These are phyloP conservation scores for Drosophila fulvimacula DNA, from an alignment of 2,888 invertebrate species.

Conservation along the genomic window DNA sequence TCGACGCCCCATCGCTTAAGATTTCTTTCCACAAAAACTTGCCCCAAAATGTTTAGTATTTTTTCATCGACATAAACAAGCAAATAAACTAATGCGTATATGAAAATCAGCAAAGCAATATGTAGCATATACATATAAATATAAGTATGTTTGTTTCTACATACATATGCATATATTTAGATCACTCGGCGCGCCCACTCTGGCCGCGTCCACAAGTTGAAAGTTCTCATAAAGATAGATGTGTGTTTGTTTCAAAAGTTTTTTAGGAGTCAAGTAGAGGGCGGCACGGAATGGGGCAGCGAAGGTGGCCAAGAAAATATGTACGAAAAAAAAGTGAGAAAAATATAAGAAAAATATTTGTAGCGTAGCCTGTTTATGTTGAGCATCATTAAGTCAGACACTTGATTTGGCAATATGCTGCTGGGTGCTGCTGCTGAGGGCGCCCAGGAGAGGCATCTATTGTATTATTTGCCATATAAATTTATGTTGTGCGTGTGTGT, in stretches of 20 bases:
- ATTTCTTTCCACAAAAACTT: conserved; percentile 7
- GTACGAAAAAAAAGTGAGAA: conserved; percentile 27
- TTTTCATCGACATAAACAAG: conserved; percentile 57
- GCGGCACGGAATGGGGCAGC: not conserved
- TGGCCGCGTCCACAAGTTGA: conserved; percentile 65
- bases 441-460: conserved; percentile 50
- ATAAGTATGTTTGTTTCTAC: not conserved
- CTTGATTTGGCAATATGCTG: conserved; percentile 74
- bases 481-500: conserved; percentile 43
- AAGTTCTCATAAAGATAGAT: conserved; percentile 76
- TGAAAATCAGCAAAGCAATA: conserved; percentile 60
- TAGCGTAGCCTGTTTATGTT: conserved; percentile 71
- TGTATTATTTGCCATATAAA: conserved; percentile 78
- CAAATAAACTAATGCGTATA: conserved; percentile 70
- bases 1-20: conserved; percentile 39
- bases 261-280: not conserved
- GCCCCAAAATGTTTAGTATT: conserved; percentile 25
- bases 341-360: conserved; percentile 43
- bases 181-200: conserved; percentile 44
- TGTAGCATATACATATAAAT: conserved; percentile 13
- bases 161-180: conserved; percentile 16
- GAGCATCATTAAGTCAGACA: conserved; percentile 78
- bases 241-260: conserved; percentile 30
- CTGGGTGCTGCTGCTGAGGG: conserved; percentile 37
- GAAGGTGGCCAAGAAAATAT: conserved; percentile 37